A percentile compares a stretch with the other conserved stretches of the same genome.
These are phyloP conservation scores for Napeogenes sylphis DNA, from an alignment of 2,888 invertebrate species.

Conservation along the genomic window DNA sequence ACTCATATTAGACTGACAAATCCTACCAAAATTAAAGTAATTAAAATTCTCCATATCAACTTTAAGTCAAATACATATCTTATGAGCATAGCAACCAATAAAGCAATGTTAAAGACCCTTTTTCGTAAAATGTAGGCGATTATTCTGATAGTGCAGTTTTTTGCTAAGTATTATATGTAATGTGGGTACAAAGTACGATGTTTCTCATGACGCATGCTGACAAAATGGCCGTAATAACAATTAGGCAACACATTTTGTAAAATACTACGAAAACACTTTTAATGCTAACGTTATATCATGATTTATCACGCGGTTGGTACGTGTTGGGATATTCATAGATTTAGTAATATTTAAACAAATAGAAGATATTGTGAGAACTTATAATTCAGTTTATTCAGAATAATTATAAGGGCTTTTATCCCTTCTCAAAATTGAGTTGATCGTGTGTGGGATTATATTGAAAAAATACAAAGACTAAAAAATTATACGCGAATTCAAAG, in stretches of 20 bases:
- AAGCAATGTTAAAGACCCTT: not conserved
- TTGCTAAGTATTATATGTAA: not conserved
- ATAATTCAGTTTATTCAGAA: too few relatives aligned
- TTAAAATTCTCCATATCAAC: too few relatives aligned
- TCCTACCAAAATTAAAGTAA: too few relatives aligned
- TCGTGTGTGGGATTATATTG: not conserved
- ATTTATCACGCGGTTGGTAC: conserved; percentile 1
- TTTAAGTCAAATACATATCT: too few relatives aligned
- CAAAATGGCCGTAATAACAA: conserved; percentile 6
- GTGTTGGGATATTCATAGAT: not conserved
- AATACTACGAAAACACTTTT: conserved; percentile 6
- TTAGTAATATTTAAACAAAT: too few relatives aligned
- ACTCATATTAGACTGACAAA: too few relatives aligned
- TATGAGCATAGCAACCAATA: not conserved
- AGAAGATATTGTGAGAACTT: too few relatives aligned
- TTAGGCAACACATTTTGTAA: conserved; percentile 8
- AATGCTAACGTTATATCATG: conserved; percentile 2
- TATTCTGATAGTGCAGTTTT: not conserved
- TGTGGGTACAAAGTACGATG: conserved; percentile 1
- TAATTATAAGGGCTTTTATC: too few relatives aligned
- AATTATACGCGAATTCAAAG: conserved; percentile 12
- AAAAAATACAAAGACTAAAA: conserved; percentile 11
- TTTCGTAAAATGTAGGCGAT: not conserved
- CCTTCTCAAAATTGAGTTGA: too few relatives aligned
- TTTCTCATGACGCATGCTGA: conserved; percentile 1